Percentiles rank a stretch among this genome's conserved stretches.
Evolutionary conservation across 1,140 invertebrate genomes (phyloP).

Genomic region (Zaprionus capensis): DNA sequence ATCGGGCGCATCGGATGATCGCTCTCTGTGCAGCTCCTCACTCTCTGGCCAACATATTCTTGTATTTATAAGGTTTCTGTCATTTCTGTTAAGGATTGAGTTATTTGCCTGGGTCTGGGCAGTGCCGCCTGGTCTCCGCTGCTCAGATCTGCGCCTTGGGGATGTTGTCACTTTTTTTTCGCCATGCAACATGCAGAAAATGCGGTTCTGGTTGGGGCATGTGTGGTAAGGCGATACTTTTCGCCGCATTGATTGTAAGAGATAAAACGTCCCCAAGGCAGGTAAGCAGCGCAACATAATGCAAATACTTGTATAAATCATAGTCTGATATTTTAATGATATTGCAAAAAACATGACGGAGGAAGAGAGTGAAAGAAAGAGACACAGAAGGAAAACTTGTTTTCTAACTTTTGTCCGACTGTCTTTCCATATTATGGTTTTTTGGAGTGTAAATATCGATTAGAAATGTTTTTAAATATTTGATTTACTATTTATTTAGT

Average conservation of each 20-base stretch:
- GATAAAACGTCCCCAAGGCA: conserved; percentile 44
- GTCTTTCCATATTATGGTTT: neutral
- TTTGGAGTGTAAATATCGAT: no score
- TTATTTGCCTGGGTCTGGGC: conserved; percentile 53
- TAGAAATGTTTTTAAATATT: no score
- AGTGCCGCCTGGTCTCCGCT: neutral
- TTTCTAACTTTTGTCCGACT: neutral
- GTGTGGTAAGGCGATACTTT: conserved; percentile 67
- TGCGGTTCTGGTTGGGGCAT: conserved; percentile 60
- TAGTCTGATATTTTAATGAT: conserved; percentile 43
- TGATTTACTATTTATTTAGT: neutral
- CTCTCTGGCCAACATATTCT: conserved; percentile 55
- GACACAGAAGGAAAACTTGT: neutral
- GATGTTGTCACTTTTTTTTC: conserved; percentile 44
- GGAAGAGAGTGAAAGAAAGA: no score
- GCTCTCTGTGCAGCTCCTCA: neutral
- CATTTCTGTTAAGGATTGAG: conserved; percentile 81
- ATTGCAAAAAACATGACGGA: neutral
- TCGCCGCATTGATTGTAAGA: conserved; percentile 49
- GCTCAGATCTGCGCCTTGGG: conserved; percentile 49
- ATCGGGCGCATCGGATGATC: conserved; percentile 71
- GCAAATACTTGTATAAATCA: conserved; percentile 73
- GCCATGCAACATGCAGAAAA: conserved; percentile 51
- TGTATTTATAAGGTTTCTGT: conserved; percentile 82
- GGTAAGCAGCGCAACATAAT: conserved; percentile 44